Base-by-base conservation (phyloP, 2,797 vertebrate species). In the Dipus sagitta region DNA sequence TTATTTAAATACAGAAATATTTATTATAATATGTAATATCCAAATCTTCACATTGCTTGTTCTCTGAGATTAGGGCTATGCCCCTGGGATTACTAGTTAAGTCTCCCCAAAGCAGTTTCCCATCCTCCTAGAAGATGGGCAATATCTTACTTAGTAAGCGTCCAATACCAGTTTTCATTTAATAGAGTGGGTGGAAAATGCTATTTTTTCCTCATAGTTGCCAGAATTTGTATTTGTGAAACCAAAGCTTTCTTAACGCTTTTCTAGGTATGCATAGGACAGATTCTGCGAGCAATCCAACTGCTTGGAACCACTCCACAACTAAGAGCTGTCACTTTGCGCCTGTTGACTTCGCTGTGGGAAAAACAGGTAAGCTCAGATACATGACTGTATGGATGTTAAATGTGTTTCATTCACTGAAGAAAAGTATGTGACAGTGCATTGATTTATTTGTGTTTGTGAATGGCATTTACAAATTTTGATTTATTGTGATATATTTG, bases 271-370 rank as follows among this genome's bases (percentile, higher is more conserved):
- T 99, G 99, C 68, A 98, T 99, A 82, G 98, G 99, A 62, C 98
- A 99, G 97, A 99, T 99, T 97, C 98, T 99, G 26, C 98, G 99
- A 94, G 98, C 98, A 2, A 98, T 99, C 64, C 98, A 99, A 79
- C 98, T 98, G 96, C 97, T 99, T 92, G 98, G 99, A 87, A 98
- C 98, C 71, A 95, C 98, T 5, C 98, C 99, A 91, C 99, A 98
- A 92, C 98, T 99, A 94, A 98, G 98, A 97, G 98, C 99, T 3
- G 95, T 99, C 96, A 97, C 98, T 26, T 96, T 99, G 97, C 99
- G 99, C 15, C 98, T 99, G 91, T 98, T 99, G 98, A 98, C 99
- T 0, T 97, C 97, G 13, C 98, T 99, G 38, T 99, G 99, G 99
- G 99, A 99, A 95, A 99, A 98, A 96, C 99, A 99, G 99, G 99